phyloP scores from a whole-genome alignment of 2,113 vertebrate species.

The Sphaerodactylus townsendi region DNA sequence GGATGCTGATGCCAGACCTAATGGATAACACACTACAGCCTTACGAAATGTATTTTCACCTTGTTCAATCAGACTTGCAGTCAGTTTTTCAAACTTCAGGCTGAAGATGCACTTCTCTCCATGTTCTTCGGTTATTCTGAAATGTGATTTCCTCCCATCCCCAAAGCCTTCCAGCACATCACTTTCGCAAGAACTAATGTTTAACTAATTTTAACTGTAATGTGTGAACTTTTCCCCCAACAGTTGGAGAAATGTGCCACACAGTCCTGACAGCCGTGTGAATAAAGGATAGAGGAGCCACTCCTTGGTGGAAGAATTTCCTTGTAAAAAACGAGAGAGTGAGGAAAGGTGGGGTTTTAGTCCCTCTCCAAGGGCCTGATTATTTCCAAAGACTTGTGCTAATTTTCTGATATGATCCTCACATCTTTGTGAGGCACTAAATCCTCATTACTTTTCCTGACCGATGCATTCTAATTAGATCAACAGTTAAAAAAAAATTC shows the following conservation, averaged over 20 bases:
- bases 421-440: conserved; percentile 80
- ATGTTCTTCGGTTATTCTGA: neutral
- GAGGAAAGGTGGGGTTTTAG: conserved; percentile 35
- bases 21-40: too few species aligned
- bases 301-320: conserved; percentile 35
- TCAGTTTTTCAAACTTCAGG: neutral
- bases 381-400: conserved; percentile 79
- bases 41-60: neutral
- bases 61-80: neutral
- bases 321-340: conserved; percentile 43
- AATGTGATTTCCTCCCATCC: neutral
- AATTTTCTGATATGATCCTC: conserved; percentile 84
- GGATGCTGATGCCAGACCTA: too few species aligned
- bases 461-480: conserved; percentile 85
- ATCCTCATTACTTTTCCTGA: conserved; percentile 87
- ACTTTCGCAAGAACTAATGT: neutral
- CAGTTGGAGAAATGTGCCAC: neutral
- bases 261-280: neutral
- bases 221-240: neutral
- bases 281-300: neutral
- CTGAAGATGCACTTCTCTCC: neutral
- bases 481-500: conserved; percentile 79
- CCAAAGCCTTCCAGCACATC: neutral
- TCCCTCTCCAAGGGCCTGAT: conserved; percentile 73
- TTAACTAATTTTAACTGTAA: conserved; percentile 16